Evolutionary conservation across 2,888 invertebrate genomes (phyloP), one percentile per base, ranked within the genome.

Genomic region (Autographa pulchrina): DNA sequence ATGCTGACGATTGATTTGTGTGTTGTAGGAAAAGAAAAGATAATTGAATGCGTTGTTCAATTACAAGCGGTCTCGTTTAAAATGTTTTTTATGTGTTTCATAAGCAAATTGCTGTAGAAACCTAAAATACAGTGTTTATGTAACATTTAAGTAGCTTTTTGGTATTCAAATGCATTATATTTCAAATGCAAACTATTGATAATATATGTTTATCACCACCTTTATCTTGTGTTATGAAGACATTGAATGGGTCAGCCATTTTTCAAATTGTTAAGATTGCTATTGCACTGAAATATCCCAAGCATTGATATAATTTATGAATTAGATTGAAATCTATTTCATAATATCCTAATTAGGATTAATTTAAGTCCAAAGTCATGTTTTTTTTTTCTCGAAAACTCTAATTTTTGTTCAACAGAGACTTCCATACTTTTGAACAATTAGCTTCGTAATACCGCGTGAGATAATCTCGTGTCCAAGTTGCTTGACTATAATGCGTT

Each of bases 181-280:
- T 61, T 56, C 7, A 66, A 77, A 77, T 77, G 75, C 75, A 77
- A 56, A 62, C 13, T 69, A 68, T 61, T 78, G 64, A 78, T 64
- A n/a, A n/a, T n/a, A n/a, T n/a, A 63, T 62, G 25, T 77, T 74
- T 78, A 77, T 77, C 62, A 62, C 61, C 38, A 63, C n/a, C 63
- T 63, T 61, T 35, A 61, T 61, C 31, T 52, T 65, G 58, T 67
- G 38, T 11, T 35, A 60, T 38, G 43, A 59, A 56, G 54, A 56
- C 25, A 56, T 56, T 25, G 54, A 20, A 25, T 56, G 54, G 11
- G 11, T 25, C 25, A 13, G 11, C 11, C 9, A 56, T 25, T 4
- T 13, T 4, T 1, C 20, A 25, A 25, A 4, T 48, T n/a, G 48
- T 16, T 48, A 48, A 48, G n/a, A 48, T 48, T 48, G 48, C n/a